Evolutionary conservation across 2,888 invertebrate species (phyloP).

Genomic region (Corythucha ciliata): DNA sequence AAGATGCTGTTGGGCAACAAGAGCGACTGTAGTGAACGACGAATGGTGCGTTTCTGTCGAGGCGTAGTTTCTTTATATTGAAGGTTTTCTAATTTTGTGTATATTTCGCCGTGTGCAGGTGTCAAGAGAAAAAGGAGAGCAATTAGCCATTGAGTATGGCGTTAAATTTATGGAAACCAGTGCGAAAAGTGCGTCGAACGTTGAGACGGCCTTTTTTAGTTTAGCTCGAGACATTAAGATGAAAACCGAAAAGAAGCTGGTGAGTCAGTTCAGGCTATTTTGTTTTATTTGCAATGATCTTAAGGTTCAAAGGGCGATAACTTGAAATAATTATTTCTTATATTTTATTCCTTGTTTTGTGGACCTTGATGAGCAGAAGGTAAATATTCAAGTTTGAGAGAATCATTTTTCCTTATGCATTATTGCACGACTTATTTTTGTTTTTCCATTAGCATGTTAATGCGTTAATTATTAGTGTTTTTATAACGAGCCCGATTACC

Average conservation of each 20-base stretch:
- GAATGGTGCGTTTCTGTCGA: too few relatives aligned
- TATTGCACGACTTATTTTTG: conserved; percentile 7
- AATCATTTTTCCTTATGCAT: conserved; percentile 8
- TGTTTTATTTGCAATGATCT: too few relatives aligned
- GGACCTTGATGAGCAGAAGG: conserved; percentile 26
- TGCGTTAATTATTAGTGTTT: too few relatives aligned
- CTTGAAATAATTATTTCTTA: conserved; percentile 21
- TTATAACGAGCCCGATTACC: too few relatives aligned
- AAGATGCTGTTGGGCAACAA: conserved; percentile 99
- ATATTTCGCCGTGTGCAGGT: conserved; percentile 48
- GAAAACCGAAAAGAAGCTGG: conserved; percentile 98
- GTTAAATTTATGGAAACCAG: conserved; percentile 99
- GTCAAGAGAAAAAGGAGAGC: conserved; percentile 91
- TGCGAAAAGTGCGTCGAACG: conserved; percentile 94
- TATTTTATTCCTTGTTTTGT: conserved; percentile 14
- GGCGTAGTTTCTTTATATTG: not conserved
- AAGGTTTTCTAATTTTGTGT: not conserved
- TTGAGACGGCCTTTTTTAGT: conserved; percentile 95
- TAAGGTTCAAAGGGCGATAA: too few relatives aligned
- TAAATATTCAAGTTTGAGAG: conserved; percentile 17
- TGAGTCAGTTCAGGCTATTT: conserved; percentile 46
- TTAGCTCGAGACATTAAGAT: conserved; percentile 95
- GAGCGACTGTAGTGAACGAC: conserved; percentile 56
- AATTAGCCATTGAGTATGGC: conserved; percentile 93
- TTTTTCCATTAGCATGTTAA: too few relatives aligned